phyloP scores from a whole-genome alignment of 2,797 vertebrate genomes.

The Erethizon dorsatum region DNA sequence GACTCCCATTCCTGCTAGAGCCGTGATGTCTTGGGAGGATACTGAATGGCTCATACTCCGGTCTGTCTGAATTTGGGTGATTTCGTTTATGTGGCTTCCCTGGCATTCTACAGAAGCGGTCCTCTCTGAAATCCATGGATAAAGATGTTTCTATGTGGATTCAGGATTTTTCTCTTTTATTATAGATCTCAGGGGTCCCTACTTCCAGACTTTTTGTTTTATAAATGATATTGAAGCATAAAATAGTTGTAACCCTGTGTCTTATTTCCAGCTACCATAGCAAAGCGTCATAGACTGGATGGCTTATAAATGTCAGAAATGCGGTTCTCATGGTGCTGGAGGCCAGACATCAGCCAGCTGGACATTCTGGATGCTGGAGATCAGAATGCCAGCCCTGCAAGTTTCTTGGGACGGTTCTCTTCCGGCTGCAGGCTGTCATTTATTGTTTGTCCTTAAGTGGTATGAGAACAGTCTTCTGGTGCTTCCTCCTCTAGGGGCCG shows the following conservation, averaged over 20 bases:
- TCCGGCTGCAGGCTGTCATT: not conserved
- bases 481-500: not conserved
- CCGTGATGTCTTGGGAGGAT: not conserved
- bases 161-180: constrained; percentile 27
- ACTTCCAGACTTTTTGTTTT: constrained; percentile 50
- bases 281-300: not conserved
- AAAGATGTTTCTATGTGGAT: not conserved
- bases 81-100: not conserved
- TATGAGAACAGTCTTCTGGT: not conserved
- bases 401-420: not conserved
- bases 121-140: not conserved
- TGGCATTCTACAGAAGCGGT: not conserved
- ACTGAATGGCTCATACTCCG: not conserved
- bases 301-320: not conserved
- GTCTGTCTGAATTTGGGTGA: constrained; percentile 24
- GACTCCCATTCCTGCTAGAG: not conserved
- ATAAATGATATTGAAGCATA: not conserved
- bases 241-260: not conserved
- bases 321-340: not conserved
- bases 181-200: not conserved
- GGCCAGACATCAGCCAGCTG: not conserved
- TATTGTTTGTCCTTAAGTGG: not conserved
- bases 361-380: not conserved
- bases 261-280: not conserved
- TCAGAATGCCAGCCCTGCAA: no score